Evolutionary conservation across 1,140 invertebrate genomes (phyloP).

Genomic region (Conus betulinus): DNA sequence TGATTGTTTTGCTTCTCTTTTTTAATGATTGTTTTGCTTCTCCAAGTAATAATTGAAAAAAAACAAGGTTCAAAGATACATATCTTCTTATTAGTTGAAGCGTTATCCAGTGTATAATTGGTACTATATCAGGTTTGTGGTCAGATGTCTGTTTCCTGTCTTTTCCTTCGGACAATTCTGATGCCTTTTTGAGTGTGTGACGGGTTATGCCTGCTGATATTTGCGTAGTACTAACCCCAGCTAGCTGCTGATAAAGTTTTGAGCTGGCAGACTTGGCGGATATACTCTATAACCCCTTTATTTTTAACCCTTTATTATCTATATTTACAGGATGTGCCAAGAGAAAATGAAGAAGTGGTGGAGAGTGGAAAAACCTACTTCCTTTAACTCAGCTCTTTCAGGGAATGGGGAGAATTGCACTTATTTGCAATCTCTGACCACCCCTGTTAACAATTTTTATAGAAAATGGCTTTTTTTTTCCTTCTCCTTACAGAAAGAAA

Average conservation of each 20-base stretch:
- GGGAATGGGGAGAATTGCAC: conserved; percentile 32
- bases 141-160: conserved; percentile 28
- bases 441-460: conserved; percentile 18
- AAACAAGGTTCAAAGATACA: not conserved
- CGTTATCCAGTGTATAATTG: too few relatives aligned
- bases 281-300: conserved; percentile 27
- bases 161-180: conserved; percentile 19
- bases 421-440: conserved; percentile 37
- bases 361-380: not conserved
- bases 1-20: too few relatives aligned
- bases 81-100: conserved; percentile 1
- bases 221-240: not conserved
- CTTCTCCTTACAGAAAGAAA: conserved; percentile 11
- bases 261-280: not conserved
- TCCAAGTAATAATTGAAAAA: too few relatives aligned
- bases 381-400: conserved; percentile 21
- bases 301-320: conserved; percentile 36
- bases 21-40: too few relatives aligned
- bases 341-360: conserved; percentile 3
- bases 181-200: not conserved
- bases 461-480: conserved; percentile 32
- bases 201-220: not conserved
- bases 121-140: too few relatives aligned
- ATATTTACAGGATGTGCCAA: conserved; percentile 35
- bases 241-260: not conserved